A percentile compares a stretch with the other conserved stretches of the same genome.
phyloP scores from a whole-genome alignment of 2,113 vertebrate species.

The Thomomys bottae region DNA sequence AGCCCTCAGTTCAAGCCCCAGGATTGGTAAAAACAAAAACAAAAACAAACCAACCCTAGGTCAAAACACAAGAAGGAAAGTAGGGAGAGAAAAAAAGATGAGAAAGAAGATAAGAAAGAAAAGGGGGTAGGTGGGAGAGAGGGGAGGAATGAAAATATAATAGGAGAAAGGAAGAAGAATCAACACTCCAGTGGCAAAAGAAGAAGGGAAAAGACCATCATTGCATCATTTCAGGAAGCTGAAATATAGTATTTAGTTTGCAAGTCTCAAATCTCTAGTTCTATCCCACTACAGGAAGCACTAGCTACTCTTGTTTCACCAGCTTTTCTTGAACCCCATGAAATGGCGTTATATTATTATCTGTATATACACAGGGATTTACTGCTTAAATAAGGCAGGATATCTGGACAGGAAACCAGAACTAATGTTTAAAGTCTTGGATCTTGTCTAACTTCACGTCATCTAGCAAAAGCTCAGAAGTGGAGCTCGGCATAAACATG shows the following conservation, averaged over 20 bases:
- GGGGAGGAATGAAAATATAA: no score
- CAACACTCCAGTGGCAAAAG: background rate
- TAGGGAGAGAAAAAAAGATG: no score
- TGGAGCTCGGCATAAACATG: background rate
- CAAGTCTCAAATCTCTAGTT: background rate
- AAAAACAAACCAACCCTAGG: no score
- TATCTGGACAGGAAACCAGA: background rate
- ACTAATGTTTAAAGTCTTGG: conserved; percentile 10
- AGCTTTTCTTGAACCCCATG: conserved; percentile 10
- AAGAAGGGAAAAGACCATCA: background rate
- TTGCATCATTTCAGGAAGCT: background rate
- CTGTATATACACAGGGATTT: background rate
- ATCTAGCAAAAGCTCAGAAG: background rate
- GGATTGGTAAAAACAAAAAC: no score
- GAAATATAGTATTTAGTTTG: background rate
- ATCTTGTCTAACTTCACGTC: background rate
- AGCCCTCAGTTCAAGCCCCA: no score
- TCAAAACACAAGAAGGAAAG: no score
- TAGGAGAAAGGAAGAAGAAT: background rate
- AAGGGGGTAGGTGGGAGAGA: no score
- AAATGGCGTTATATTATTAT: conserved; percentile 36
- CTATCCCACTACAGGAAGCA: background rate
- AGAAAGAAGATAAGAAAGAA: no score
- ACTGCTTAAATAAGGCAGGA: conserved; percentile 9
- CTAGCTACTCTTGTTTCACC: conserved; percentile 15